These are phyloP conservation scores for Cephalopholis sonnerati DNA, from an alignment of 2,113 vertebrate genomes.

Conservation along the genomic window DNA sequence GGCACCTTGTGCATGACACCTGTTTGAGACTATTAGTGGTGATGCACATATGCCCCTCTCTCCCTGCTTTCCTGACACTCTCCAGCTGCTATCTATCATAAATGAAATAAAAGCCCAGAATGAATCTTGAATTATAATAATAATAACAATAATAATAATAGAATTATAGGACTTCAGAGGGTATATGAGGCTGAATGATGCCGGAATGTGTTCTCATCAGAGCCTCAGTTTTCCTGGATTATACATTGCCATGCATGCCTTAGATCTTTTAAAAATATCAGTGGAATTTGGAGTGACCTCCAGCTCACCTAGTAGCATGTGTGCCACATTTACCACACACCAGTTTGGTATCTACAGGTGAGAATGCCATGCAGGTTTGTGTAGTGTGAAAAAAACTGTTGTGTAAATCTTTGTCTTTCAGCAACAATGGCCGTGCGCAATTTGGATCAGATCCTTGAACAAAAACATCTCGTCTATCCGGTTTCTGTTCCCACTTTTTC, in stretches of 20 bases:
- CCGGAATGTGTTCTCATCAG: neutral
- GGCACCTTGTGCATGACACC: too few species aligned
- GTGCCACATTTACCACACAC: neutral
- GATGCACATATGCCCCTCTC: too few species aligned
- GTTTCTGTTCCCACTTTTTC: conserved; percentile 18
- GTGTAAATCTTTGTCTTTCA: neutral
- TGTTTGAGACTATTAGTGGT: too few species aligned
- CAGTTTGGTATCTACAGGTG: neutral
- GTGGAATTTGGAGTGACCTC: too few species aligned
- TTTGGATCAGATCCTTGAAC: conserved; percentile 6
- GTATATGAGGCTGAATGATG: neutral
- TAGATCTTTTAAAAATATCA: too few species aligned
- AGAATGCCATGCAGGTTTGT: neutral
- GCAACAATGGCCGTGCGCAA: neutral
- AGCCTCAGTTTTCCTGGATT: neutral
- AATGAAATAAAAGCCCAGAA: too few species aligned
- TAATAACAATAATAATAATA: too few species aligned
- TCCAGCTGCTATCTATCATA: too few species aligned
- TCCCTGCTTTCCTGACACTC: too few species aligned
- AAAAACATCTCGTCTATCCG: conserved; percentile 14
- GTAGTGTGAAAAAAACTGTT: neutral
- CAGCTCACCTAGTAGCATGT: too few species aligned
- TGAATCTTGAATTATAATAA: too few species aligned
- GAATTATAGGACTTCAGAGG: neutral
- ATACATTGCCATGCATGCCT: too few species aligned